A percentile compares a stretch with the other conserved stretches of the same genome.
Evolutionary conservation across 2,797 vertebrate genomes (phyloP).

Genomic region (Halcyon badia): DNA sequence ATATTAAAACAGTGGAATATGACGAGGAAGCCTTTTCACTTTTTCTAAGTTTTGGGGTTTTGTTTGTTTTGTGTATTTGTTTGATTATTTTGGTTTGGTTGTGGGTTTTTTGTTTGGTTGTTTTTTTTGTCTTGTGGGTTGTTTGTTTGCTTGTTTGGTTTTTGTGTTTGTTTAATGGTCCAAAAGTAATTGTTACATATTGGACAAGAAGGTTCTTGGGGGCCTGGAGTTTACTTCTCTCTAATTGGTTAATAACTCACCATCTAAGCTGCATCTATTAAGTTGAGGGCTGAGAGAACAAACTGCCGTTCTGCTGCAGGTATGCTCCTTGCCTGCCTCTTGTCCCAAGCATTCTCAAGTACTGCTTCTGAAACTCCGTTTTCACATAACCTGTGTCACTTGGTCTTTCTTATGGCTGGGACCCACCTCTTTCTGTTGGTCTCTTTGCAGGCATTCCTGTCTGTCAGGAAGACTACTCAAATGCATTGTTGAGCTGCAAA

Average conservation of each 20-base stretch:
- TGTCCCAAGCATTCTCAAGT: not conserved
- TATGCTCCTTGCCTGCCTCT: not conserved
- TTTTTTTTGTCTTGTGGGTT: no score
- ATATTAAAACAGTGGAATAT: not conserved
- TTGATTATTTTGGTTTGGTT: no score
- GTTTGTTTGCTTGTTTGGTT: not conserved
- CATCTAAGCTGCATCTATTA: not conserved
- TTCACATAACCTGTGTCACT: not conserved
- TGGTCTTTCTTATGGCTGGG: not conserved
- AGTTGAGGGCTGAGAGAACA: not conserved
- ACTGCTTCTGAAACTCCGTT: not conserved
- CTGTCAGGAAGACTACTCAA: not conserved
- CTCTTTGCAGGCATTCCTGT: not conserved
- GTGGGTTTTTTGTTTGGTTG: no score
- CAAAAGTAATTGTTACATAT: not conserved
- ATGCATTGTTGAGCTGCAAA: not conserved
- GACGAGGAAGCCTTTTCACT: not conserved
- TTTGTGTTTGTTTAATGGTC: not conserved
- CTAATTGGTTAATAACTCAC: not conserved
- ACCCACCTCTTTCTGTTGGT: not conserved
- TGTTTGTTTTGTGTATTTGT: not conserved
- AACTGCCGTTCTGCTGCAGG: not conserved
- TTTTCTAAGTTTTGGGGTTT: not conserved
- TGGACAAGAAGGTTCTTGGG: not conserved
- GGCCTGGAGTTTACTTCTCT: not conserved